Evolutionary conservation across 1,140 invertebrate genomes (phyloP).

Genomic region (Andricus grossulariae): DNA sequence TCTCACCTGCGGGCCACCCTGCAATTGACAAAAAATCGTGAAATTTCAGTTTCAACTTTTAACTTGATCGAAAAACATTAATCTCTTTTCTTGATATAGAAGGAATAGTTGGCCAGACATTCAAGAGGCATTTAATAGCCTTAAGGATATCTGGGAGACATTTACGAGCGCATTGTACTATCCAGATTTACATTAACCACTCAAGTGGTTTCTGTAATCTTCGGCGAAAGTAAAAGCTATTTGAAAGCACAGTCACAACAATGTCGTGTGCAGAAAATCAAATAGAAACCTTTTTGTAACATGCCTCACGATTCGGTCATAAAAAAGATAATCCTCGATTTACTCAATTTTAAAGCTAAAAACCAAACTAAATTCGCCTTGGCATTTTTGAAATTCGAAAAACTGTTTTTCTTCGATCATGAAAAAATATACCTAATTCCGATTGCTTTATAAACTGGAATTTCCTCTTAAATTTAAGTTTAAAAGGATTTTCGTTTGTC

Average conservation of each 20-base stretch:
- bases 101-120: conserved; percentile 22
- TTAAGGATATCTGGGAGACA: conserved; percentile 15
- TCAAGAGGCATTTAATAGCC: conserved; percentile 10
- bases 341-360: too few species aligned
- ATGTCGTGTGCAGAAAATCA: background rate
- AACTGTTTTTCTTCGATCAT: too few species aligned
- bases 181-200: conserved; percentile 25
- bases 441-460: too few species aligned
- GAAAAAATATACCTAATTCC: too few species aligned
- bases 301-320: too few species aligned
- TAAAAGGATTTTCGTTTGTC: too few species aligned
- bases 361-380: background rate
- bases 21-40: too few species aligned
- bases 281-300: background rate
- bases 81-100: conserved; percentile 6
- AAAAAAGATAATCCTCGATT: too few species aligned
- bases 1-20: too few species aligned
- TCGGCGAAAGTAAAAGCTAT: conserved; percentile 6
- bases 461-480: too few species aligned
- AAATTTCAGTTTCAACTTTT: background rate
- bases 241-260: background rate
- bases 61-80: background rate
- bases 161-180: conserved; percentile 29
- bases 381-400: too few species aligned
- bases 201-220: conserved; percentile 28